Base-by-base conservation (phyloP, 2,113 vertebrate species). In the Nothocercus nigrocapillus region DNA sequence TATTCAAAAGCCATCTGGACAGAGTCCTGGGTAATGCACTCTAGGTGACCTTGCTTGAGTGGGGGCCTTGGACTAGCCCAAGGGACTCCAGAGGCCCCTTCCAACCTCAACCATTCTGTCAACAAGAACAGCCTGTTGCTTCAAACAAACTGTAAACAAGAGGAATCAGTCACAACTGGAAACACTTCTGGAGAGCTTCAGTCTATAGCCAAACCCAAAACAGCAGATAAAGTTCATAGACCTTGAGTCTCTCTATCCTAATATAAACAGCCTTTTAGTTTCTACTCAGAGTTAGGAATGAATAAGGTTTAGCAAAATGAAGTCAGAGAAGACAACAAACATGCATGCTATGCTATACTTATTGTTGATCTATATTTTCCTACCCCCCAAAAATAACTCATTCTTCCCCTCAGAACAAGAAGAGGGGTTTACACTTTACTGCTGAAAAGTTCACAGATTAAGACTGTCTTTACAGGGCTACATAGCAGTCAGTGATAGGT, bases 71-170 rank as follows among this genome's bases (percentile, higher is more conserved):
- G 34, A 62, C 34, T 34, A 62, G 59, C n/a, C n/a, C n/a, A n/a
- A 62, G 24, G 59, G 14, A 36, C 34, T 62, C 19, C 34, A 22
- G n/a, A 34, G 59, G 59, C 21, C 59, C 10, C 59, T 61, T 61
- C 59, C n/a, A 22, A 61, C 19, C 59, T 34, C 59, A 61, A 21
- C 59, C n/a, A 61, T 61, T 61, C 30, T 21, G 11, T 54, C 27
- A 54, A 5, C 53, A 28, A 28, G 14, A 72, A 62, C 1, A 1
- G 64, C 54, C n/a, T 1, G 0, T 42, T 80, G 28, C 9, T 14
- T 42, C 86, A 54, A 63, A 40, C 36, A 15, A 4, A 16, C 3
- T 4, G 1, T 45, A 40, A 77, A 73, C 2, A 32, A 80, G 16
- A n/a, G 54, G 73, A 92, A 62, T 3, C 38, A 79, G 34, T 19